Conservation (phyloP, 2,888 invertebrate species). For the Dione vanillae region DNA sequence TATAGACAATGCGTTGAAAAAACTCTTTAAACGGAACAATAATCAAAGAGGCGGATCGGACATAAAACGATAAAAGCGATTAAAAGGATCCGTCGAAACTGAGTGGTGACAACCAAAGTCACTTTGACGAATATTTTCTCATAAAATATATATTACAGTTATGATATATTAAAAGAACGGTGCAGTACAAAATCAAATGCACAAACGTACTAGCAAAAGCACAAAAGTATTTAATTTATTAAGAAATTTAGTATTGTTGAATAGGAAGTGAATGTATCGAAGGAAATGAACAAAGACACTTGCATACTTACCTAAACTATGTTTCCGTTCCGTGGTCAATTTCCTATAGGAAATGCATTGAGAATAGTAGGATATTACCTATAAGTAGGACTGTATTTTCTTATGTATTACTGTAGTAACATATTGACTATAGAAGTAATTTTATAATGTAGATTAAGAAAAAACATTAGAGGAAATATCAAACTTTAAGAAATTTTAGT, state of each 20-base stretch:
- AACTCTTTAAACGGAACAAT: conserved; percentile 32
- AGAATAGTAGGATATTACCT: conserved; percentile 10
- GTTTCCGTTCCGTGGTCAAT: conserved; percentile 15
- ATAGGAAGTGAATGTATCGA: conserved; percentile 37
- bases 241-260: conserved; percentile 19
- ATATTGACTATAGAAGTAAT: not conserved
- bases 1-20: conserved; percentile 18
- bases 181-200: no score
- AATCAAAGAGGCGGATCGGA: conserved; percentile 38
- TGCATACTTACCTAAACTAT: conserved; percentile 18
- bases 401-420: not conserved
- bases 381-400: conserved; percentile 12
- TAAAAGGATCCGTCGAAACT: conserved; percentile 32
- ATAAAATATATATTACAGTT: not conserved
- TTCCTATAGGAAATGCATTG: conserved; percentile 20
- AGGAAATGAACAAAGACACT: conserved; percentile 41
- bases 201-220: no score
- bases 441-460: not conserved
- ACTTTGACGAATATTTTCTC: not conserved
- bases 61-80: conserved; percentile 38
- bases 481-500: no score
- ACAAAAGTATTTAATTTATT: no score
- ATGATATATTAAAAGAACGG: not conserved
- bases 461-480: no score
- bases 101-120: conserved; percentile 16